Percentiles rank a stretch among this genome's conserved stretches.
Evolutionary conservation across 53 echinoderm and acorn worm genomes (phyloP).

Genomic region (Temnopleurus reevesii): DNA sequence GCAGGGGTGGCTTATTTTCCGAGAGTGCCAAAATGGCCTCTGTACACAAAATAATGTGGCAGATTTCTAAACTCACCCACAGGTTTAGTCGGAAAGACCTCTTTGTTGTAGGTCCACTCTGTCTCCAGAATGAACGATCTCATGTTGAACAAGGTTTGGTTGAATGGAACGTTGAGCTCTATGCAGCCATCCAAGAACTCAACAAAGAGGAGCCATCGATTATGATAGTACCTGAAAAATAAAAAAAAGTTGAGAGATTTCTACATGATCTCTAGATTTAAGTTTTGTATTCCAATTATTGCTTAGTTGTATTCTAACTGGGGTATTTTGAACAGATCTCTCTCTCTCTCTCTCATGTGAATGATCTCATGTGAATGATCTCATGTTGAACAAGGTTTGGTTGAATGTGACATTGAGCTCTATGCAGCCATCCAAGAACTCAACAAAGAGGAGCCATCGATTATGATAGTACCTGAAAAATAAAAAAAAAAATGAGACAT

Average conservation of each 20-base stretch:
- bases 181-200: slow-evolving; percentile 56
- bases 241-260: no score
- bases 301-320: no score
- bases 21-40: no score
- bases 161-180: slow-evolving; percentile 36
- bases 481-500: no score
- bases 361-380: no score
- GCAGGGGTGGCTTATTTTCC: no score
- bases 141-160: slow-evolving; percentile 55
- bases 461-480: slow-evolving; percentile 73
- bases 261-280: no score
- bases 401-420: slow-evolving; percentile 40
- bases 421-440: not conserved
- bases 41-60: no score
- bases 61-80: slow-evolving; percentile 41
- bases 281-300: no score
- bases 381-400: slow-evolving; percentile 46
- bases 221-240: slow-evolving; percentile 73
- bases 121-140: slow-evolving; percentile 5
- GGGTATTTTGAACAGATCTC: no score
- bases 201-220: slow-evolving; percentile 74
- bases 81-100: not conserved
- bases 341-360: no score
- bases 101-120: slow-evolving; percentile 5
- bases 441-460: slow-evolving; percentile 74